A percentile compares a stretch with the other conserved stretches of the same genome.
These are phyloP conservation scores for Rutilus rutilus DNA, from an alignment of 2,113 vertebrate genomes.

Conservation along the genomic window DNA sequence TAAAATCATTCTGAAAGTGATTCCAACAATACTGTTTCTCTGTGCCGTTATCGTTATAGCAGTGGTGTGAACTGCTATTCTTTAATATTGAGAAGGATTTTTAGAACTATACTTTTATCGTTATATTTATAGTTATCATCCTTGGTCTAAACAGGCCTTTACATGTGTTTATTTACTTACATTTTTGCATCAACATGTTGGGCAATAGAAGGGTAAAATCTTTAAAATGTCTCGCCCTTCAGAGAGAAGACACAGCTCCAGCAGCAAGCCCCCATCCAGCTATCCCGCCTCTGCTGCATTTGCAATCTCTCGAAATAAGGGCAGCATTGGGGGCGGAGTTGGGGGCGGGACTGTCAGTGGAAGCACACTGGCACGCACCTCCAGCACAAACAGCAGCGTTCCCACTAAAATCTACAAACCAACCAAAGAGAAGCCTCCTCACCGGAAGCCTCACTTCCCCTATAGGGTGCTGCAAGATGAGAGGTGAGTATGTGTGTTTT, in stretches of 20 bases:
- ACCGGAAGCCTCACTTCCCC: slow-evolving; percentile 86
- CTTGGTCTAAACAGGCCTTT: too few relatives aligned
- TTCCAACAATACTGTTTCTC: too few relatives aligned
- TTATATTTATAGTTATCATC: too few relatives aligned
- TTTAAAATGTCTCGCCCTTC: slow-evolving; percentile 16
- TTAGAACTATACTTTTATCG: too few relatives aligned
- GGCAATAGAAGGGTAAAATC: neutral
- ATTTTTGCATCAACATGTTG: neutral
- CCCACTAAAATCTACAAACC: slow-evolving; percentile 91
- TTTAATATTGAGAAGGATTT: too few relatives aligned
- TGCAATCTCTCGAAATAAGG: slow-evolving; percentile 80
- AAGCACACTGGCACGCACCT: slow-evolving; percentile 79
- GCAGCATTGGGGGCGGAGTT: slow-evolving; percentile 63
- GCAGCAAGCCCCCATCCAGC: slow-evolving; percentile 84
- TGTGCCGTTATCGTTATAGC: too few relatives aligned
- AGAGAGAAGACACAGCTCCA: slow-evolving; percentile 97
- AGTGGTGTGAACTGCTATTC: too few relatives aligned
- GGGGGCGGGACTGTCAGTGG: slow-evolving; percentile 75
- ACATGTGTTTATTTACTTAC: neutral
- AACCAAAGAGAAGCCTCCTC: slow-evolving; percentile 96
- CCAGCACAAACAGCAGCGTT: slow-evolving; percentile 71
- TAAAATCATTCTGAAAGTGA: too few relatives aligned
- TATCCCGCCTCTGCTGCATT: slow-evolving; percentile 78
- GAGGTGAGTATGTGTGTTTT: slow-evolving; percentile 82
- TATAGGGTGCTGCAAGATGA: slow-evolving; percentile 87